Base-by-base conservation (phyloP, 2,888 invertebrate genomes). In the Pecten maximus region DNA sequence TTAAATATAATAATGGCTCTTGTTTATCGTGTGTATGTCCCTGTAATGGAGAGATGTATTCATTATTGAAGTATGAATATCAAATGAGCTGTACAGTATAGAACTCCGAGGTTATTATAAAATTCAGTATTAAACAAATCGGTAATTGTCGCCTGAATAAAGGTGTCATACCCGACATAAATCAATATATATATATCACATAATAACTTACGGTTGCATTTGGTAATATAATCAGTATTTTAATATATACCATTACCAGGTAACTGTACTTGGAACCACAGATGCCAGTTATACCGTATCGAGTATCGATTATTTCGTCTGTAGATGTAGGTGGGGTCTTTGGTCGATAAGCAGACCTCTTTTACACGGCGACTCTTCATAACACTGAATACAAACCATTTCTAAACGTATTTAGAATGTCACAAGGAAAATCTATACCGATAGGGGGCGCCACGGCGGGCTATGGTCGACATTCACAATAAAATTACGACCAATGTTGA, bases 381-480 rank as follows among this genome's bases (percentile, higher is more conserved):
- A 54, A 44, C 44, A 44, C 8, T 44, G 44, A 44, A 12, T 44
- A 44, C 44, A 4, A 54, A 54, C 23, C 54, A 54, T 54, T 74
- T 74, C 74, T 74, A 74, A 35, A 74, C 74, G 74, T 74, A 35
- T 28, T 28, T 28, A 74, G 8, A 74, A 74, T 74, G 74, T 74
- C 74, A 74, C 35, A 23, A 35, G 35, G 23, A 74, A 74, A 74
- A 74, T 74, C 74, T 35, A 74, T 74, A 74, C 15, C 74, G 74
- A 6, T 16, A 74, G 74, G 16, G 74, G 74, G 74, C 74, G 35
- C 74, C 74, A 35, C 74, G 2, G 35, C 74, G 35, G 74, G 74
- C 74, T 35, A 74, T 74, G 74, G 74, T 35, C 74, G 74, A 35
- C 35, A 74, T 74, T 74, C 35, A 74, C 74, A 74, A 74, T 74